These are phyloP conservation scores for Dryobota labecula DNA, from an alignment of 2,888 invertebrate species.

Conservation along the genomic window DNA sequence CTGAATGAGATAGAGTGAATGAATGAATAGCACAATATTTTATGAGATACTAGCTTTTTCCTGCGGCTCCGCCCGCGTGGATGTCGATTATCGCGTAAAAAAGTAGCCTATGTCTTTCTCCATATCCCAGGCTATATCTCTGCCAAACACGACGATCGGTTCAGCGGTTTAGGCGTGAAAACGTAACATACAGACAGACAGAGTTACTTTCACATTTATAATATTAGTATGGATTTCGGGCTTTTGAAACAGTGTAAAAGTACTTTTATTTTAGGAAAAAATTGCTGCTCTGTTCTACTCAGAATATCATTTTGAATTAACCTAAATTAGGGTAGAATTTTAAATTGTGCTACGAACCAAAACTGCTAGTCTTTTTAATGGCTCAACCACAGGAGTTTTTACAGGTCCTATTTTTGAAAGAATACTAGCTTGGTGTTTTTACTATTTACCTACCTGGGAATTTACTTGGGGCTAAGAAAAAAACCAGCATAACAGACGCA, in stretches of 20 bases:
- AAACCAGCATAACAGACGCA: no score
- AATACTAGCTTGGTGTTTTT: neutral
- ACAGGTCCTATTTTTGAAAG: neutral
- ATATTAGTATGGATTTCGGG: no score
- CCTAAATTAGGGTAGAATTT: constrained; percentile 17
- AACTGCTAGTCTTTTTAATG: neutral
- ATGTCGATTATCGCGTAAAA: no score
- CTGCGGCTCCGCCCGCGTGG: no score
- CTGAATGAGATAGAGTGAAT: constrained; percentile 10
- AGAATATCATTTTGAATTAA: constrained; percentile 22
- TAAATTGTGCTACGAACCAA: constrained; percentile 28
- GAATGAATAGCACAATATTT: constrained; percentile 25
- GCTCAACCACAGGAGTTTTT: neutral
- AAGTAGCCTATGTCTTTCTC: no score
- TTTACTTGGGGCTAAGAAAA: no score
- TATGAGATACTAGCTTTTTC: no score
- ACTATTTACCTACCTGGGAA: neutral
- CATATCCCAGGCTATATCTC: no score
- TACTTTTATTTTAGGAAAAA: neutral
- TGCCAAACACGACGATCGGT: no score
- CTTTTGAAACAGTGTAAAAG: neutral
- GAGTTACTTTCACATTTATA: no score
- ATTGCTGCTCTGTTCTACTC: neutral
- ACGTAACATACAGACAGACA: no score
- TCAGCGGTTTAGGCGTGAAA: no score